Base-by-base conservation (phyloP, 2,113 vertebrate genomes). In the Seriola aureovittata region DNA sequence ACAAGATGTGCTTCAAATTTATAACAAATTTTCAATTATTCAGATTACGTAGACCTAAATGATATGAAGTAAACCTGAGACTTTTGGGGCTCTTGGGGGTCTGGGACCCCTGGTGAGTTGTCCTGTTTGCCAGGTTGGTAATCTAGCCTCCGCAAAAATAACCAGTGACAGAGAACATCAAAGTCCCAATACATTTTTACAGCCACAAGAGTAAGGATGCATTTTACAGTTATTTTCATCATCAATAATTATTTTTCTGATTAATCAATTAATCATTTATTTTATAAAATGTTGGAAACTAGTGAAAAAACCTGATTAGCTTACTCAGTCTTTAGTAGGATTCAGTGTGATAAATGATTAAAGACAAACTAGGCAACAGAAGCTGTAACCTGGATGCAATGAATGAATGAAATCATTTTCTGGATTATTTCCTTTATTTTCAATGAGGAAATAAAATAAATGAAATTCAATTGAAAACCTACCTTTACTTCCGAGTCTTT, bases 401-500 rank as follows among this genome's bases (percentile, higher is more conserved):
- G 48, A 78, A 67, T 62, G 34, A 65, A 55, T 70, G 3, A 25
- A 3, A 19, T n/a, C 4, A 2, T 38, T 19, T 71, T 38, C 23
- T 68, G 1, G 13, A 1, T 8, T 67, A 0, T 38, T 0, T 25
- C 7, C 32, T n/a, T 69, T 4, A 48, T n/a, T 23, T 19, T 48
- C 7, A 67, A 67, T 4, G 4, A 73, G 25, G 11, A 60, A 21
- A 74, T 7, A 4, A 7, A 32, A 9, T 14, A 59, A 52, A 46
- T 9, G 3, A 17, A n/a, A 32, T 9, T 0, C 2, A 36, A 62
- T 2, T 52, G 4, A 6, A 34, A 0, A 14, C 84, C 1, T 57
- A 92, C 92, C 91, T 94, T 93, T n/a, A 77, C 69, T 74, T 78
- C 89, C 7, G 83, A 21, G 14, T 90, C 89, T 71, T 73, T 87